Percentiles rank a stretch among this genome's conserved stretches.
Evolutionary conservation across 2,113 vertebrate genomes (phyloP).

Genomic region (Papio anubis): DNA sequence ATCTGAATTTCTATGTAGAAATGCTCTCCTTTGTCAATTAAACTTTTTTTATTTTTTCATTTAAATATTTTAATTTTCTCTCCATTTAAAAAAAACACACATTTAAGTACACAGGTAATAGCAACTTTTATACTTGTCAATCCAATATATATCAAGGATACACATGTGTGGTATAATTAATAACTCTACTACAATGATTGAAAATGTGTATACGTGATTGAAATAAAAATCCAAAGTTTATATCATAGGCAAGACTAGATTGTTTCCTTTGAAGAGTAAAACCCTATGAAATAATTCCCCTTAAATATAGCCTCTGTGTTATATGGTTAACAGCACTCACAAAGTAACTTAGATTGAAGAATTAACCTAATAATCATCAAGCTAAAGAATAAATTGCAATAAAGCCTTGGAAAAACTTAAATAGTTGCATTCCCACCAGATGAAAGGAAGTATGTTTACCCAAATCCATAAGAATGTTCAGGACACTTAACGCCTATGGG

Average conservation of each 20-base stretch:
- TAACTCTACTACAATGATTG: background rate
- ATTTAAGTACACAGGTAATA: background rate
- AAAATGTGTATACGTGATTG: background rate
- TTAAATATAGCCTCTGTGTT: background rate
- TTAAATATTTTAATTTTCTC: background rate
- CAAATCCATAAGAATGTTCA: background rate
- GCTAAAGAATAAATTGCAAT: background rate
- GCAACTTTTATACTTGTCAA: background rate
- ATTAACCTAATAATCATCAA: background rate
- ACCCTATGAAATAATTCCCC: background rate
- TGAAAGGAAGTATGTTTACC: background rate
- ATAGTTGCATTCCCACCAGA: background rate
- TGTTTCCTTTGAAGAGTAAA: background rate
- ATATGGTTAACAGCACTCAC: background rate
- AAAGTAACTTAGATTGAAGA: background rate
- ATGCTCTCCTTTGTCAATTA: background rate
- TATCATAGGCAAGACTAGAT: background rate
- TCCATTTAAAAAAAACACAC: background rate
- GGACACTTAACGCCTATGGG: too few relatives aligned
- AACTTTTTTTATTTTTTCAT: background rate
- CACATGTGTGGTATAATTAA: background rate
- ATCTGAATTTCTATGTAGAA: background rate
- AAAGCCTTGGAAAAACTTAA: background rate
- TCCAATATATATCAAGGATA: background rate
- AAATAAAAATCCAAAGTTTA: background rate